Percentiles rank a stretch among this genome's conserved stretches.
Conservation (phyloP, 1,140 invertebrate genomes). For the Drosophila sechellia region DNA sequence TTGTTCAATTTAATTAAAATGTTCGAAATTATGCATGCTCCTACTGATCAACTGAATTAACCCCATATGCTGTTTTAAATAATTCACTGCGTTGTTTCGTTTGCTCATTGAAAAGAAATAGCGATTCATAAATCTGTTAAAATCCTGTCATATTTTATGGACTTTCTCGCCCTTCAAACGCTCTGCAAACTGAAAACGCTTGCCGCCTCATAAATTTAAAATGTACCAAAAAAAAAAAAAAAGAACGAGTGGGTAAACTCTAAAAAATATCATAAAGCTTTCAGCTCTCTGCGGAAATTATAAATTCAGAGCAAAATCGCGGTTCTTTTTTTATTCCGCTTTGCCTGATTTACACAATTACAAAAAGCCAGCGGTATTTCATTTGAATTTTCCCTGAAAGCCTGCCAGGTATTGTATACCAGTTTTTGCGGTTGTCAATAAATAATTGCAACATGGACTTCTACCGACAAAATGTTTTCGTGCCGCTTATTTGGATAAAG, state of each 20-base stretch:
- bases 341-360: conserved; percentile 48
- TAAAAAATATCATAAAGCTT: conserved; percentile 44
- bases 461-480: conserved; percentile 22
- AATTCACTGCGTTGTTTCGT: conserved; percentile 11
- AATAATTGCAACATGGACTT: conserved; percentile 48
- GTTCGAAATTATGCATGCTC: conserved; percentile 35
- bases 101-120: conserved; percentile 2
- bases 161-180: conserved; percentile 3
- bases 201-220: conserved; percentile 63
- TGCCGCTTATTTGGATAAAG: conserved; percentile 13
- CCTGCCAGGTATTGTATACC: conserved; percentile 43
- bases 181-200: conserved; percentile 32
- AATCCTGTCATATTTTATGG: conserved; percentile 68
- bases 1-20: conserved; percentile 62
- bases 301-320: conserved; percentile 60
- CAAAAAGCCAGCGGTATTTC: conserved; percentile 44
- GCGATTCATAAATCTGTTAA: conserved; percentile 50
- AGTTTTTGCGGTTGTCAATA: conserved; percentile 50
- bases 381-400: conserved; percentile 40
- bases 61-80: conserved; percentile 21
- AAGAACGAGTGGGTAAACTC: conserved; percentile 13
- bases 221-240: conserved; percentile 20
- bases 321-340: conserved; percentile 22
- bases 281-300: conserved; percentile 63
- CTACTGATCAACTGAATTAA: conserved; percentile 29